phyloP scores from a whole-genome alignment of 2,797 vertebrate genomes.

The Enteromius paludinosus region DNA sequence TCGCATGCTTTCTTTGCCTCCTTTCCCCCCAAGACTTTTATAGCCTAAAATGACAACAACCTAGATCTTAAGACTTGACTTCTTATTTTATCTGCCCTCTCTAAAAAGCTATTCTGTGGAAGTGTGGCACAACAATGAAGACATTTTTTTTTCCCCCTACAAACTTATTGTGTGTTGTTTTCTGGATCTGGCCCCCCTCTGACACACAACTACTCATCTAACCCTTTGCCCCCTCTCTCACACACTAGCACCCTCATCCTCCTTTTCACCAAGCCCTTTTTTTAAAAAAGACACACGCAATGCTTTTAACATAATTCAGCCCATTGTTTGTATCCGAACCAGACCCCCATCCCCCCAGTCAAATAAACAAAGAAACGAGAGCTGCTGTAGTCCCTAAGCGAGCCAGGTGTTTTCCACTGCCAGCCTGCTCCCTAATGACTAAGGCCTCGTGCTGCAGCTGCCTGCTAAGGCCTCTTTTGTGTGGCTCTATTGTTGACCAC shows the following conservation, averaged over 20 bases:
- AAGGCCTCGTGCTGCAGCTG: conserved; percentile 77
- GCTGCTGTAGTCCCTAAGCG: conserved; percentile 67
- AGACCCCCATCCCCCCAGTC: conserved; percentile 30
- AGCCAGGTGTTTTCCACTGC: conserved; percentile 77
- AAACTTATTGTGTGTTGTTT: conserved; percentile 49
- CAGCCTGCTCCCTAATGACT: conserved; percentile 65
- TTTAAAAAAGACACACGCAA: conserved; percentile 65
- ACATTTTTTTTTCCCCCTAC: conserved; percentile 62
- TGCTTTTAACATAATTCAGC: conserved; percentile 68
- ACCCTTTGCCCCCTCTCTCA: conserved; percentile 20
- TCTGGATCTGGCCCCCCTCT: conserved; percentile 58
- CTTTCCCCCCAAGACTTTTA: background rate
- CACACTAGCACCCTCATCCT: conserved; percentile 46
- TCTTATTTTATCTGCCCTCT: conserved; percentile 61
- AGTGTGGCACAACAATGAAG: conserved; percentile 77
- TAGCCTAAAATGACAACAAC: background rate
- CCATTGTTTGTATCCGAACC: conserved; percentile 63
- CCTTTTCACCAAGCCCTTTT: conserved; percentile 39
- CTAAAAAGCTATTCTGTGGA: conserved; percentile 59
- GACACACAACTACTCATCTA: conserved; percentile 40
- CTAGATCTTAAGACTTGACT: conserved; percentile 10
- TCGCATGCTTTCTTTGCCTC: background rate
- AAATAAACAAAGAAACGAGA: conserved; percentile 73
- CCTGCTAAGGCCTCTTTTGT: conserved; percentile 77
- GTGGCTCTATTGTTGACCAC: conserved; percentile 72